Percentiles rank a stretch among this genome's conserved stretches.
Conservation (phyloP, 2,888 invertebrate genomes). For the Eueremaeus valkanovi region DNA sequence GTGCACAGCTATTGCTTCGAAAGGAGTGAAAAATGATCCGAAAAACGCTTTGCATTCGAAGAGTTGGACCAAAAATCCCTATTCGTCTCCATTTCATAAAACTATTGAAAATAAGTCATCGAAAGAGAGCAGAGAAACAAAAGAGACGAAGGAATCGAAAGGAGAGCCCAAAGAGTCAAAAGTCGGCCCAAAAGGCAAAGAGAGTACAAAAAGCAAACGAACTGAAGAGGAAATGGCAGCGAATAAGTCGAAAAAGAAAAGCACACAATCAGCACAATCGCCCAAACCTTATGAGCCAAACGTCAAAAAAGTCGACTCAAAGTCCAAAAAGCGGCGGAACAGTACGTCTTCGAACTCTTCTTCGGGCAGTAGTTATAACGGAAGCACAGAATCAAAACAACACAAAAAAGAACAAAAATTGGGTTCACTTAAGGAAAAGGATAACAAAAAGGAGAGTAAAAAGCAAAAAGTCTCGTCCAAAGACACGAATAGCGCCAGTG, state of each 20-base stretch:
- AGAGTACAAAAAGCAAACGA: conserved; percentile 25
- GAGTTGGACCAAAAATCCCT: background rate
- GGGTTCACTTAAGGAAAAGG: background rate
- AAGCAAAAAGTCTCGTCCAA: conserved; percentile 51
- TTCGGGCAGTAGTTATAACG: background rate
- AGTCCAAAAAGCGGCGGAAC: background rate
- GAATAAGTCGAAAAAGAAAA: conserved; percentile 14
- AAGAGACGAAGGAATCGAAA: too few species aligned
- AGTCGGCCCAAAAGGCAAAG: background rate
- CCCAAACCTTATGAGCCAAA: background rate
- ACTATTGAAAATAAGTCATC: conserved; percentile 23
- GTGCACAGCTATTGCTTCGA: background rate
- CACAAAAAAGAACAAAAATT: background rate
- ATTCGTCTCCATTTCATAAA: conserved; percentile 28
- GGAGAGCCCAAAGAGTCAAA: conserved; percentile 36
- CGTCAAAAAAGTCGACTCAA: background rate
- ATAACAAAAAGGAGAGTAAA: conserved; percentile 56
- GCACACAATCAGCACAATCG: background rate
- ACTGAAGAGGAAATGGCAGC: background rate
- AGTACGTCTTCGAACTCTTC: conserved; percentile 1
- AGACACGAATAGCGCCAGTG: conserved; percentile 60
- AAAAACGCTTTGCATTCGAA: background rate
- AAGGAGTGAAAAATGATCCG: conserved; percentile 7
- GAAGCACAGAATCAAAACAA: background rate
- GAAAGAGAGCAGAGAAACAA: background rate